phyloP scores from a whole-genome alignment of 2,113 vertebrate genomes.

The Philantomba maxwellii region DNA sequence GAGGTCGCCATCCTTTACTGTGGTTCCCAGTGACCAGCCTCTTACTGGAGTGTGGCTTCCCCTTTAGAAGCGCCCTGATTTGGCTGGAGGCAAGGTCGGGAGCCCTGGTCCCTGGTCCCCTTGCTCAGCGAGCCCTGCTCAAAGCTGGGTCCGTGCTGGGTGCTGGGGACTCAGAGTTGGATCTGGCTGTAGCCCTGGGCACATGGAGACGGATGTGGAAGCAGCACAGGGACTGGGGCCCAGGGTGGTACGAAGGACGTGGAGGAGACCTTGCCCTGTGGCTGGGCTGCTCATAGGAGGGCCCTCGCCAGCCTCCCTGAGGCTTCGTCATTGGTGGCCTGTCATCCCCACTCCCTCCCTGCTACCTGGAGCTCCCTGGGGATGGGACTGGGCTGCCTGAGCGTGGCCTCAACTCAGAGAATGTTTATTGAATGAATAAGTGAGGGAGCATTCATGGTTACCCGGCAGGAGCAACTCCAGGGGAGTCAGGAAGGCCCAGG shows the following conservation, averaged over 20 bases:
- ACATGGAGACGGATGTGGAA: accelerated
- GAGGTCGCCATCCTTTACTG: too few species aligned
- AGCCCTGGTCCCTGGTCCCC: not conserved
- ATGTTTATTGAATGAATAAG: not conserved
- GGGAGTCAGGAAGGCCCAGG: not conserved
- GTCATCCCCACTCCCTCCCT: not conserved
- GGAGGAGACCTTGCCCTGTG: not conserved
- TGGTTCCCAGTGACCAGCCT: not conserved
- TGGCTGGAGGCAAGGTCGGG: not conserved
- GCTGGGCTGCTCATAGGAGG: not conserved
- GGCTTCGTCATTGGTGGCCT: not conserved
- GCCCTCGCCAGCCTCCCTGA: not conserved
- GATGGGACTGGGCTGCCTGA: not conserved
- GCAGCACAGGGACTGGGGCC: not conserved
- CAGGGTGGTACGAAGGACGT: accelerated
- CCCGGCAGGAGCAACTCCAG: not conserved
- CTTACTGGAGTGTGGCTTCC: accelerated
- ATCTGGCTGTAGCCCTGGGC: not conserved
- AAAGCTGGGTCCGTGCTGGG: not conserved
- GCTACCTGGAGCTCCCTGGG: not conserved
- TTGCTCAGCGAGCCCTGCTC: not conserved
- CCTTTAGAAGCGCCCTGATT: not conserved
- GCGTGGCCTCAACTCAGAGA: not conserved
- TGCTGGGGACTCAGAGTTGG: not conserved
- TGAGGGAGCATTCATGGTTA: not conserved